A percentile compares a stretch with the other conserved stretches of the same genome.
Evolutionary conservation across 2,113 vertebrate species (phyloP).

Genomic region (Mesoclemmys tuberculata): DNA sequence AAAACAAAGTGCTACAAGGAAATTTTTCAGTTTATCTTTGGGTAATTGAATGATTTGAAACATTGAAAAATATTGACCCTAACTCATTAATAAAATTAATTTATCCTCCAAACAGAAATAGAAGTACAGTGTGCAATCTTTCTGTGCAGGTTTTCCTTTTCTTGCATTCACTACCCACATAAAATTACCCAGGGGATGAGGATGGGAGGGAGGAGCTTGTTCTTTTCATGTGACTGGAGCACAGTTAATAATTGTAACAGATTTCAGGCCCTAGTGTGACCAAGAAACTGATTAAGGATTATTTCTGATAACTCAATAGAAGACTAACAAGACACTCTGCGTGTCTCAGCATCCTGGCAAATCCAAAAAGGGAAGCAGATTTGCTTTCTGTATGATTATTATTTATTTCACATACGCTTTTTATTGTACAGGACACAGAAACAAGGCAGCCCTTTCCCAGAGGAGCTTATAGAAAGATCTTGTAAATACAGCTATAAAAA

Average conservation of each 20-base stretch:
- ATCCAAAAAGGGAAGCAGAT: conserved; percentile 14
- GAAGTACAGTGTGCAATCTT: neutral
- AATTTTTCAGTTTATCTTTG: neutral
- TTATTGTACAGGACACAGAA: neutral
- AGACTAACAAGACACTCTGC: conserved; percentile 8
- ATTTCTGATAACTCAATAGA: neutral
- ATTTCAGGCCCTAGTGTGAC: neutral
- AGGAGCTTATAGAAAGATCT: conserved; percentile 29
- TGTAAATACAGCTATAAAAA: conserved; percentile 42
- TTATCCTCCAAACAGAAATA: neutral
- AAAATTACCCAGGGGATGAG: neutral
- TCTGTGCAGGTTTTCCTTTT: neutral
- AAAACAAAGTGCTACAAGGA: neutral
- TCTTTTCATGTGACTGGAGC: conserved; percentile 49
- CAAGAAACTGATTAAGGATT: neutral
- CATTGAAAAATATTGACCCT: neutral
- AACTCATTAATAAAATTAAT: neutral
- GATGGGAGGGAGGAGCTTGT: conserved; percentile 33
- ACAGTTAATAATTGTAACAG: conserved; percentile 60
- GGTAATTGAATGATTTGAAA: rapidly evolving
- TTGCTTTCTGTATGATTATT: neutral
- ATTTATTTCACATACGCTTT: conserved; percentile 20
- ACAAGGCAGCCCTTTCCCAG: conserved; percentile 29
- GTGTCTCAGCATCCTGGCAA: neutral
- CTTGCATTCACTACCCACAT: conserved; percentile 40